Evolutionary conservation across 2,797 vertebrate genomes (phyloP).

Genomic region (Tokudaia muenninki): DNA sequence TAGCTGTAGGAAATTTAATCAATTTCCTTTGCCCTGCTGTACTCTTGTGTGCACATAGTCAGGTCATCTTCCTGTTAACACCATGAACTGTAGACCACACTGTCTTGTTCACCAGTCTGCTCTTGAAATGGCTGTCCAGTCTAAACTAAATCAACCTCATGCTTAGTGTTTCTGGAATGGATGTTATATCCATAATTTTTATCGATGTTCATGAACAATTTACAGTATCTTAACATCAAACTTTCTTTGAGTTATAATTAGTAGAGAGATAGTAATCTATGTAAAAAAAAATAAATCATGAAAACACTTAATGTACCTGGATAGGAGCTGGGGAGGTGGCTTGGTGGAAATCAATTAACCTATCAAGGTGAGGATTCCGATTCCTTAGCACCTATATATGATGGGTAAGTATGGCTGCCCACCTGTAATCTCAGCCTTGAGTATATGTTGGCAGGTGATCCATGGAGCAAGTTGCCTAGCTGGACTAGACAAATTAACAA

Average conservation of each 20-base stretch:
- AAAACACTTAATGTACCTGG: not conserved
- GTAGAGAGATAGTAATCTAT: not conserved
- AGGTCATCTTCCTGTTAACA: too few species aligned
- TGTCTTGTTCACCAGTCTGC: not conserved
- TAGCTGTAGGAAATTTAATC: not conserved
- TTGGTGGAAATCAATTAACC: not conserved
- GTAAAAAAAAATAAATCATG: not conserved
- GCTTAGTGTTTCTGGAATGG: not conserved
- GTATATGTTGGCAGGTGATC: too few species aligned
- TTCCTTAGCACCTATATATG: not conserved
- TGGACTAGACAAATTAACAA: not conserved
- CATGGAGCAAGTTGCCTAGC: too few species aligned
- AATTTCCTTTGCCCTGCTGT: not conserved
- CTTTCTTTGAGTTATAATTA: not conserved
- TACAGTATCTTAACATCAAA: not conserved
- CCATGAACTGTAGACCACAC: not conserved
- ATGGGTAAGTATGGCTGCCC: not conserved
- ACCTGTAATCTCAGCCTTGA: not conserved
- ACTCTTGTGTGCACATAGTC: not conserved
- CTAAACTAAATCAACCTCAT: not conserved
- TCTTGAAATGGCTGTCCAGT: not conserved
- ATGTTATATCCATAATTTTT: not conserved
- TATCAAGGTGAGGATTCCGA: too few species aligned
- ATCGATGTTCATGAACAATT: not conserved
- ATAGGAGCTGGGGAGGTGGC: not conserved